A percentile compares a stretch with the other conserved stretches of the same genome.
Evolutionary conservation across 2,113 vertebrate genomes (phyloP).

Genomic region (Pogonocichla stellata): DNA sequence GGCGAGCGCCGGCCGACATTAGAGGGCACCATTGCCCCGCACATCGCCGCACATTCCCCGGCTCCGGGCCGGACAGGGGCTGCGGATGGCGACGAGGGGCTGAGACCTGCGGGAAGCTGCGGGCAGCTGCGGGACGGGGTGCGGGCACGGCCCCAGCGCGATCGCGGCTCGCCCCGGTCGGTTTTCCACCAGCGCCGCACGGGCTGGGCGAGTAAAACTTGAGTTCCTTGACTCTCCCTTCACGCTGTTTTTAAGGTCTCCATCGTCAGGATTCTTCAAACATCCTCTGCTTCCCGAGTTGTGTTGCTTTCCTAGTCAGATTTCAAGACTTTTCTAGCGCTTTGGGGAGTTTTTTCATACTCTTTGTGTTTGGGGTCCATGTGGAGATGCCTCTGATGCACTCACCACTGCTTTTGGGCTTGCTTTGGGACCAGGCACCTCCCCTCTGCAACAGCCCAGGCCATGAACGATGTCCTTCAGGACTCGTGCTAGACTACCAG

Average conservation of each 20-base stretch:
- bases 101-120: background rate
- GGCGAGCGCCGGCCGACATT: background rate
- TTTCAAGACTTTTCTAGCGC: background rate
- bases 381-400: background rate
- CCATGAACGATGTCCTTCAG: background rate
- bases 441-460: background rate
- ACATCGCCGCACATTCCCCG: background rate
- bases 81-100: background rate
- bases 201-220: background rate
- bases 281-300: background rate
- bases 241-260: background rate
- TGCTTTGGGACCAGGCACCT: background rate
- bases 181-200: background rate
- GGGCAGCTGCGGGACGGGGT: background rate
- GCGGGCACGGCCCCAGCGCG: background rate
- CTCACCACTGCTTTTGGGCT: background rate
- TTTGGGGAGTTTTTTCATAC: background rate
- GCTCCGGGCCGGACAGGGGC: background rate
- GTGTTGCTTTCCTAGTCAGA: background rate
- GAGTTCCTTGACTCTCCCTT: background rate
- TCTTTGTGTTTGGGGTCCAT: background rate
- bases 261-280: background rate
- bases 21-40: slow-evolving; percentile 59
- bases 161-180: background rate
- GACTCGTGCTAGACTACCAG: background rate